Evolutionary conservation across 1,140 invertebrate genomes (phyloP).

Genomic region (Pygmarrhopalites habei): DNA sequence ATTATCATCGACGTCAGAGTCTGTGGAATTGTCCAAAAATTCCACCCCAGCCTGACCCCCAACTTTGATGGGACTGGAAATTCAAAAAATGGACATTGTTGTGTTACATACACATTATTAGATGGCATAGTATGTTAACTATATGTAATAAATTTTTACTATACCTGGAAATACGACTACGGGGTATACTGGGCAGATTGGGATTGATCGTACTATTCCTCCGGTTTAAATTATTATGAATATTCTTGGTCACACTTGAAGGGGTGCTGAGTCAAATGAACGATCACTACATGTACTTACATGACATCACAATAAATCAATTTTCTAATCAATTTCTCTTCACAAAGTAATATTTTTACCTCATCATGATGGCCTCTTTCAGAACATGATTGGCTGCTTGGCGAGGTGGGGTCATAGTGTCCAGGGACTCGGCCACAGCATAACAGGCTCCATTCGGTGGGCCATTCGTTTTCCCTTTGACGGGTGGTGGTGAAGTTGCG

Average conservation of each 20-base stretch:
- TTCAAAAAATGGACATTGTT: neutral
- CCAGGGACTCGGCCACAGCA: neutral
- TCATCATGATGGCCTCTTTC: neutral
- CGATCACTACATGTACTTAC: too few species aligned
- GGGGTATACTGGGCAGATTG: too few species aligned
- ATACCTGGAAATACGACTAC: too few species aligned
- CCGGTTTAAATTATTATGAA: too few species aligned
- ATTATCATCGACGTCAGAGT: conserved; percentile 4
- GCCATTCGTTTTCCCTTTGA: neutral
- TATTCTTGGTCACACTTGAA: too few species aligned
- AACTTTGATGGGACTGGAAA: neutral
- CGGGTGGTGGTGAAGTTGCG: neutral
- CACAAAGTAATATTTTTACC: neutral
- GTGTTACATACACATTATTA: neutral
- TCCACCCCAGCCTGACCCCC: neutral
- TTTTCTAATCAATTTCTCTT: too few species aligned
- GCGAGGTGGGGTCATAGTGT: neutral
- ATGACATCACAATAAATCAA: too few species aligned
- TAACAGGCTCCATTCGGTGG: neutral
- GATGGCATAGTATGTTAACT: neutral
- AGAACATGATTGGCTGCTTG: neutral
- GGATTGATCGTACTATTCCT: too few species aligned
- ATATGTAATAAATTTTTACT: neutral
- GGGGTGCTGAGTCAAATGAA: too few species aligned
- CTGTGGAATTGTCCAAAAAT: conserved; percentile 1